phyloP scores from a whole-genome alignment of 2,888 invertebrate genomes.

The Dione juno region DNA sequence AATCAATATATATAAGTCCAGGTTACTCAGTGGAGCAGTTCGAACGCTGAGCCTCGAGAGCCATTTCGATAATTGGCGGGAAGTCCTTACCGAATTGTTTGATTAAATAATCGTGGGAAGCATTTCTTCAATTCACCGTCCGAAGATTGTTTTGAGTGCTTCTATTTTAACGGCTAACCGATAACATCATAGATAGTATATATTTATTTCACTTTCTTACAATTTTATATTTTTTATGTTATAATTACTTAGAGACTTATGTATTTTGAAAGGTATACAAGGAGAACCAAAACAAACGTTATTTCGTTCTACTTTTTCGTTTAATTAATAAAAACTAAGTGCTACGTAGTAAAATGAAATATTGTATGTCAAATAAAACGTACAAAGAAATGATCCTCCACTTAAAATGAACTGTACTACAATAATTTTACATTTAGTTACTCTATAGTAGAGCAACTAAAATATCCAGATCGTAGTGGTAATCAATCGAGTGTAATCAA shows the following conservation, averaged over 20 bases:
- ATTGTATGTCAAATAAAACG: too few species aligned
- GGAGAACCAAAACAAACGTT: too few species aligned
- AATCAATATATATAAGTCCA: neutral
- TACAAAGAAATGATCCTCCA: too few species aligned
- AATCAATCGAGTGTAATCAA: too few species aligned
- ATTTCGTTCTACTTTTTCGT: too few species aligned
- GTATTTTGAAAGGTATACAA: neutral
- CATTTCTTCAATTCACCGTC: slow-evolving; percentile 30
- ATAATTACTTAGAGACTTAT: neutral
- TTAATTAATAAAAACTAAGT: too few species aligned
- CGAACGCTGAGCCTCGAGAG: slow-evolving; percentile 36
- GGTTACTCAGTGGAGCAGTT: neutral
- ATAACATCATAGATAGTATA: neutral
- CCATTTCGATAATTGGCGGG: slow-evolving; percentile 45
- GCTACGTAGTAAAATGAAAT: too few species aligned
- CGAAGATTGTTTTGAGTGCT: slow-evolving; percentile 18
- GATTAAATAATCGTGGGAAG: slow-evolving; percentile 46
- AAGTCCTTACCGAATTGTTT: slow-evolving; percentile 47
- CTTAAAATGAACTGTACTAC: too few species aligned
- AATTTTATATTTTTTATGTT: neutral
- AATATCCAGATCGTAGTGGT: too few species aligned
- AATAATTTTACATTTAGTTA: too few species aligned
- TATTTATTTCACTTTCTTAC: neutral
- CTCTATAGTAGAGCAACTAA: too few species aligned
- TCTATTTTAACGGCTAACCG: neutral